phyloP scores from a whole-genome alignment of 2,888 invertebrate genomes.

The Drosophila anomelani region DNA sequence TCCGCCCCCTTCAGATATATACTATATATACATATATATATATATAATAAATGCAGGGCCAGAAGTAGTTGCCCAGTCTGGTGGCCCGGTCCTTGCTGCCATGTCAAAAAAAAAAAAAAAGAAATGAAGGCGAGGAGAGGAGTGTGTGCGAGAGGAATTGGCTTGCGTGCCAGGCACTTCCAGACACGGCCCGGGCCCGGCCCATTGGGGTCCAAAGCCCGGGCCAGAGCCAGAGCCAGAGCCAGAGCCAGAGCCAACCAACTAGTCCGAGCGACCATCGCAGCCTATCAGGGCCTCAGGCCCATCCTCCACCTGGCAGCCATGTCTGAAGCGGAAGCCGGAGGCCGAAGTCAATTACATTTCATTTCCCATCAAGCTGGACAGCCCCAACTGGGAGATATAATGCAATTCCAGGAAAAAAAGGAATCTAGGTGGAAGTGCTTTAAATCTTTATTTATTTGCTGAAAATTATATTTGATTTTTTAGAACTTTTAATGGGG shows the following conservation, averaged over 20 bases:
- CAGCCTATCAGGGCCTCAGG: constrained; percentile 60
- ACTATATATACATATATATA: constrained; percentile 18
- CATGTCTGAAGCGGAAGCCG: constrained; percentile 38
- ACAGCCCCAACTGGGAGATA: constrained; percentile 25
- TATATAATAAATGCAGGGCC: constrained; percentile 47
- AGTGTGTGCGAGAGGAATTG: constrained; percentile 24
- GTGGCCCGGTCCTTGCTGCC: constrained; percentile 55
- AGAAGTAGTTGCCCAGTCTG: constrained; percentile 78
- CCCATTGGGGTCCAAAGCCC: constrained; percentile 26
- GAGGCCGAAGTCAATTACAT: constrained; percentile 50
- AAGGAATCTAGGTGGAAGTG: neutral
- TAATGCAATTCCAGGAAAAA: no score
- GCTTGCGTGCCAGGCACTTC: constrained; percentile 80
- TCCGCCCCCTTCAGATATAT: constrained; percentile 24
- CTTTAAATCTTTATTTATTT: neutral
- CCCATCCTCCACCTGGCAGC: constrained; percentile 31
- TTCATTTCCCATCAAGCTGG: constrained; percentile 31
- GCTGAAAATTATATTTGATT: neutral
- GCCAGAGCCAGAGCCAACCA: constrained; percentile 45
- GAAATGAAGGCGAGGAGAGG: constrained; percentile 11
- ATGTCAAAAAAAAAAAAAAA: constrained; percentile 65
- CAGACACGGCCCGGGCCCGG: constrained; percentile 61
- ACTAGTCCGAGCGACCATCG: constrained; percentile 61
- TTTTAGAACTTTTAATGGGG: neutral
- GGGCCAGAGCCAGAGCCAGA: constrained; percentile 21